phyloP scores from a whole-genome alignment of 2,888 invertebrate species.

The Schrankia costaestrigalis region DNA sequence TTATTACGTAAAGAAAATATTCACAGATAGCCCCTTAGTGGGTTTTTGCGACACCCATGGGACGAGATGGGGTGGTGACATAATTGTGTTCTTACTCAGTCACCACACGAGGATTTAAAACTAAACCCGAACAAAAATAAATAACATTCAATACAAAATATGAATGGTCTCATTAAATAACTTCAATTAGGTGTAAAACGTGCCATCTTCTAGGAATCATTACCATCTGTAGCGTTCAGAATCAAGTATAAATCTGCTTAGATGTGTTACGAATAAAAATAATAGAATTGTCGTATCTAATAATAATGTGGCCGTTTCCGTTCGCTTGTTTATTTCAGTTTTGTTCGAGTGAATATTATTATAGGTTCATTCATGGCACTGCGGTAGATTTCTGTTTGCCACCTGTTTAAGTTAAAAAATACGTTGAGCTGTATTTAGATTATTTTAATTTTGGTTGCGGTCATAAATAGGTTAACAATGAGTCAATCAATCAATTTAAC shows the following conservation, averaged over 20 bases:
- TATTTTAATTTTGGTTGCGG: no score
- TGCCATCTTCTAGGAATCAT: slow-evolving; percentile 61
- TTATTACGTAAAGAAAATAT: no score
- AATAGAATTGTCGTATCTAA: slow-evolving; percentile 80
- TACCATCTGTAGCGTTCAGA: slow-evolving; percentile 57
- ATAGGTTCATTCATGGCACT: slow-evolving; percentile 60
- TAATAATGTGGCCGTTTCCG: slow-evolving; percentile 78
- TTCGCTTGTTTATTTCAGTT: slow-evolving; percentile 76
- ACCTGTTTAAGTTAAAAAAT: no score
- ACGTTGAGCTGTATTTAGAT: no score
- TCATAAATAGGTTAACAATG: no score
- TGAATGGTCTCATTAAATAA: slow-evolving; percentile 43
- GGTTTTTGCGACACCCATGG: no score
- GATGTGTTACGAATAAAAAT: slow-evolving; percentile 80
- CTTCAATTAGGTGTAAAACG: slow-evolving; percentile 62
- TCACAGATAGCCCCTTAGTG: no score
- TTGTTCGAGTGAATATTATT: slow-evolving; percentile 72
- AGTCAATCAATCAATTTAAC: no score
- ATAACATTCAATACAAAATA: slow-evolving; percentile 45
- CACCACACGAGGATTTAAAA: no score
- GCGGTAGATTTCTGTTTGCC: slow-evolving; percentile 27
- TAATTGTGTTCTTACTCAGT: no score
- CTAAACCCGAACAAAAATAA: no score
- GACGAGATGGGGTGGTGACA: no score
- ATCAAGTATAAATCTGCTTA: slow-evolving; percentile 74